Conservation (phyloP, 2,113 vertebrate genomes). For the Cheilinus undulatus region DNA sequence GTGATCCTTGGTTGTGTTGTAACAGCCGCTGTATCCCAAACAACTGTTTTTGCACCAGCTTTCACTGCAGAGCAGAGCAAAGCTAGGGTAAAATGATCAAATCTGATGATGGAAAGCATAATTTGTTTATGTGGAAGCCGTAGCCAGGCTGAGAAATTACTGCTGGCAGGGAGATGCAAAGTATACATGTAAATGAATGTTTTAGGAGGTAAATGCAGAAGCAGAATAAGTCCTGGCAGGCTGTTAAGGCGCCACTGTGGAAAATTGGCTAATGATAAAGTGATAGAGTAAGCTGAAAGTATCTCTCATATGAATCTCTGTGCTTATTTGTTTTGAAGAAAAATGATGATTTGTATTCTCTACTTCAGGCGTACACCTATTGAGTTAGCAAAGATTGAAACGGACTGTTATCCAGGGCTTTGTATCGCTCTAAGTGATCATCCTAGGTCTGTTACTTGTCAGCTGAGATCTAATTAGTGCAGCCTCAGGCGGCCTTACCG, state of each 20-base stretch:
- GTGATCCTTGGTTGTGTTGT: conserved; percentile 64
- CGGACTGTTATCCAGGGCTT: conserved; percentile 48
- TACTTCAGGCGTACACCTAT: conserved; percentile 43
- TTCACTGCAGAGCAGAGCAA: conserved; percentile 16
- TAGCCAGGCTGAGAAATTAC: conserved; percentile 39
- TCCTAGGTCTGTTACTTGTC: conserved; percentile 32
- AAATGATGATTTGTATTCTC: conserved; percentile 43
- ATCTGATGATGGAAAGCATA: conserved; percentile 40
- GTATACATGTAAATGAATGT: conserved; percentile 42
- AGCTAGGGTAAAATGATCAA: conserved; percentile 26
- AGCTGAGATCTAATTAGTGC: conserved; percentile 56
- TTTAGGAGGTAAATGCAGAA: conserved; percentile 28
- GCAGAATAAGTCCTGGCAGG: conserved; percentile 31
- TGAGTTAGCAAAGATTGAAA: conserved; percentile 51
- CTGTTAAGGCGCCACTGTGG: conserved; percentile 25
- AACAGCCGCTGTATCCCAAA: conserved; percentile 50
- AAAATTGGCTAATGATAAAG: conserved; percentile 58
- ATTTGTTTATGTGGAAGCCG: conserved; percentile 37
- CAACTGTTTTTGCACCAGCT: conserved; percentile 17
- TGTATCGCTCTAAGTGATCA: conserved; percentile 41
- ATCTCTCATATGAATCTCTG: conserved; percentile 35
- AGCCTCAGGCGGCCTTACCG: conserved; percentile 27
- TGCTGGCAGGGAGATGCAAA: conserved; percentile 51
- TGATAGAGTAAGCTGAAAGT: conserved; percentile 14
- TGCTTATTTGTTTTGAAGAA: conserved; percentile 53